Evolutionary conservation across 2,888 invertebrate genomes (phyloP).

Genomic region (Agrotis exclamationis): DNA sequence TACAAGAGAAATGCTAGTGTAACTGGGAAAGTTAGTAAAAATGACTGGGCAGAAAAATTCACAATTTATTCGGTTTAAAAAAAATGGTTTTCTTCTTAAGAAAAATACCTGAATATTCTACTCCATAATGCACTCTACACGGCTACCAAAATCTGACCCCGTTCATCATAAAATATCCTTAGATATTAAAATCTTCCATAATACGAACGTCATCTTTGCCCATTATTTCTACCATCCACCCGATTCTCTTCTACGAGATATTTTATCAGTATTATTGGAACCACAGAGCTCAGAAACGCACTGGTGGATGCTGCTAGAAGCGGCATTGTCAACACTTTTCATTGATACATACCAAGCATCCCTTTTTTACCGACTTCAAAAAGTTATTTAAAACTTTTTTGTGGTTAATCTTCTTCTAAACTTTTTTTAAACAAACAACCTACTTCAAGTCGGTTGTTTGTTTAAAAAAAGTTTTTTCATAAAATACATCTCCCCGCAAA

Average conservation of each 20-base stretch:
- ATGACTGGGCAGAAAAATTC: too few relatives aligned
- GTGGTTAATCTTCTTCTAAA: too few relatives aligned
- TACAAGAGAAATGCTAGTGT: too few relatives aligned
- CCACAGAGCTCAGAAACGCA: neutral
- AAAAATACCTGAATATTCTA: neutral
- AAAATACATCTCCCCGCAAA: too few relatives aligned
- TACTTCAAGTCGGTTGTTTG: too few relatives aligned
- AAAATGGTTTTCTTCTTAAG: too few relatives aligned
- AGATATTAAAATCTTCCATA: conserved; percentile 38
- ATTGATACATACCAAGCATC: neutral
- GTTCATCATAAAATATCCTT: conserved; percentile 11
- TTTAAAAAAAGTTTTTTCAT: too few relatives aligned
- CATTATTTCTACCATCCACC: conserved; percentile 36
- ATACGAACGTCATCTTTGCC: conserved; percentile 20
- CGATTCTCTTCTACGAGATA: conserved; percentile 42
- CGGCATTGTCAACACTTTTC: neutral
- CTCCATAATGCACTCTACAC: conserved; percentile 4
- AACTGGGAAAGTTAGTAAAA: too few relatives aligned
- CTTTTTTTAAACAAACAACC: too few relatives aligned
- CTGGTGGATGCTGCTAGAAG: neutral
- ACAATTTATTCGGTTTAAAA: too few relatives aligned
- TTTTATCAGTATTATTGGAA: conserved; percentile 57
- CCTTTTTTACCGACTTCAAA: too few relatives aligned
- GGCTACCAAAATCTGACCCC: conserved; percentile 13
- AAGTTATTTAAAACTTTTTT: too few relatives aligned